These are phyloP conservation scores for Bombus breviceps DNA, from an alignment of 1,140 invertebrate genomes.

Conservation along the genomic window DNA sequence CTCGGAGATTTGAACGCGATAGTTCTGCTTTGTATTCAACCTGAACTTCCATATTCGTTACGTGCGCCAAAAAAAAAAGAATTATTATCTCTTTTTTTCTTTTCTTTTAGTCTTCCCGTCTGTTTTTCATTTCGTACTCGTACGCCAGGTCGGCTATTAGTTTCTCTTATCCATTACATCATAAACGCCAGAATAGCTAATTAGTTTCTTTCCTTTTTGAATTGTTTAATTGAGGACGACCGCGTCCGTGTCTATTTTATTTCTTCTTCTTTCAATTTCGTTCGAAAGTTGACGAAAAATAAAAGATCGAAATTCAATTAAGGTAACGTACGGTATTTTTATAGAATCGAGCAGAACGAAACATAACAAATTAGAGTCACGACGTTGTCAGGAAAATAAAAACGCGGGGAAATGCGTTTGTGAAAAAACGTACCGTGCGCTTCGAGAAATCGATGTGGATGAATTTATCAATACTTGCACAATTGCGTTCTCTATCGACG, in stretches of 20 bases:
- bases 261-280: neutral
- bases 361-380: conserved; percentile 11
- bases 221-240: neutral
- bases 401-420: neutral
- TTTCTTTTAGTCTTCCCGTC: neutral
- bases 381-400: neutral
- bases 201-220: neutral
- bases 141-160: neutral
- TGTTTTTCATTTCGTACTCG: neutral
- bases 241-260: no score
- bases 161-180: neutral
- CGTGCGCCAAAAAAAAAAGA: neutral
- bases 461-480: conserved; percentile 12
- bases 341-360: neutral
- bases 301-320: conserved; percentile 6
- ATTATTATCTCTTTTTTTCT: neutral
- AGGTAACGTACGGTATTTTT: neutral
- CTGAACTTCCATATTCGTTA: neutral
- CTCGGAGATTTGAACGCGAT: conserved; percentile 18
- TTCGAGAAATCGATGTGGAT: neutral
- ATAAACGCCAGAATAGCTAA: neutral
- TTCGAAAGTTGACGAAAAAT: neutral
- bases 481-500: neutral
- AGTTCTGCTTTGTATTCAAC: conserved; percentile 4
- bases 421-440: neutral